Evolutionary conservation across 2,888 invertebrate genomes (phyloP).

Genomic region (Blastobasis lacticolella): DNA sequence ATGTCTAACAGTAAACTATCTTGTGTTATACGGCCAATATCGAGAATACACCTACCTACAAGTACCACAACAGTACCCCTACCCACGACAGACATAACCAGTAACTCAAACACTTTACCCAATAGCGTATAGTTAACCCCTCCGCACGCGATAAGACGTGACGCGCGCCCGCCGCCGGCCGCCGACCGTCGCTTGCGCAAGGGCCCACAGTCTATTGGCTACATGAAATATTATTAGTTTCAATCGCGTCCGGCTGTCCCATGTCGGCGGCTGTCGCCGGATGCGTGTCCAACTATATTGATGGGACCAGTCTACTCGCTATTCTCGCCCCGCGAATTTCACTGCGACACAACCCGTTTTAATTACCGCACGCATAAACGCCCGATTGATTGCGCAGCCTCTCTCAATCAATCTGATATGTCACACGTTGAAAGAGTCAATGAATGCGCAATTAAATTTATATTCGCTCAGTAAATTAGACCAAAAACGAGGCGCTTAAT

Average conservation of each 20-base stretch:
- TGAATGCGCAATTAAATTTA: slow-evolving; percentile 42
- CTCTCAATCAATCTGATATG: slow-evolving; percentile 25
- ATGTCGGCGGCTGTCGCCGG: slow-evolving; percentile 51
- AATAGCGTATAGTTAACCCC: too few relatives aligned
- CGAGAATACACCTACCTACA: too few relatives aligned
- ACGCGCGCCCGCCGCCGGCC: slow-evolving; percentile 2
- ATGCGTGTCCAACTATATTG: slow-evolving; percentile 56
- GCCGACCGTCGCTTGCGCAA: slow-evolving; percentile 38
- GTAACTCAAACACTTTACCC: too few relatives aligned
- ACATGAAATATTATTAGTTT: slow-evolving; percentile 54
- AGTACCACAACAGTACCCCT: too few relatives aligned
- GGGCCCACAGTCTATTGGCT: slow-evolving; percentile 36
- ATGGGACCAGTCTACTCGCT: slow-evolving; percentile 43
- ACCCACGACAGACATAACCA: too few relatives aligned
- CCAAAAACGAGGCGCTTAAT: slow-evolving; percentile 39
- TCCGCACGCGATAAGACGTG: too few relatives aligned
- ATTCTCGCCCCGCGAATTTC: slow-evolving; percentile 46
- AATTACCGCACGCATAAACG: slow-evolving; percentile 39
- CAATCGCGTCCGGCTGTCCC: slow-evolving; percentile 50
- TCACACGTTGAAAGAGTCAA: slow-evolving; percentile 24
- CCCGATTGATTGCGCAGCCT: slow-evolving; percentile 26
- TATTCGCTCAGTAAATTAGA: slow-evolving; percentile 57
- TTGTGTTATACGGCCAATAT: too few relatives aligned
- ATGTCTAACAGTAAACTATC: too few relatives aligned
- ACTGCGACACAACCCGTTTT: slow-evolving; percentile 32